These are phyloP conservation scores for Branchellion lobata DNA, from an alignment of 2,888 invertebrate species.

Conservation along the genomic window DNA sequence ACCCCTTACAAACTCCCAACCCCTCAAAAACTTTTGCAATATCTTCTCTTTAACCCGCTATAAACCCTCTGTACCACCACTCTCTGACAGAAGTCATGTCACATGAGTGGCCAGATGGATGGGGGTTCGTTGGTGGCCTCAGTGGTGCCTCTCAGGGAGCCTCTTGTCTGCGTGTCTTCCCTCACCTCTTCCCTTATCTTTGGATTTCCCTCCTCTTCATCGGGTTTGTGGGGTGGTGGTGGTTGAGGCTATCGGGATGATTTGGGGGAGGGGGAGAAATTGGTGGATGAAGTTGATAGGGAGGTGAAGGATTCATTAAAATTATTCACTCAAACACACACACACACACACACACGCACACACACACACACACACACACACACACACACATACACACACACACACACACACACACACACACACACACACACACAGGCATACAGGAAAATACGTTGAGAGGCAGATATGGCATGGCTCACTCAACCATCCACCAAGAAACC, in stretches of 20 bases:
- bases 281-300: too few species aligned
- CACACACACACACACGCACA: too few species aligned
- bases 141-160: not conserved
- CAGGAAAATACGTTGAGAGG: not conserved
- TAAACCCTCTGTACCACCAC: too few species aligned
- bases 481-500: too few species aligned
- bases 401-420: not conserved
- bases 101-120: not conserved
- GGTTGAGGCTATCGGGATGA: too few species aligned
- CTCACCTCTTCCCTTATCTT: not conserved
- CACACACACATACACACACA: not conserved
- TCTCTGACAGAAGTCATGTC: too few species aligned
- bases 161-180: not conserved
- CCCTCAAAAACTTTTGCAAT: not conserved
- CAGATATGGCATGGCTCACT: not conserved
- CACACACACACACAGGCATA: not conserved
- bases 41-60: not conserved
- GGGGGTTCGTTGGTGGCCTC: not conserved
- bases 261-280: too few species aligned
- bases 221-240: too few species aligned
- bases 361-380: not conserved
- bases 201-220: not conserved
- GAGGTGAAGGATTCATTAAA: too few species aligned
- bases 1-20: not conserved
- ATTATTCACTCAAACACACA: too few species aligned